Evolutionary conservation across 2,888 invertebrate species (phyloP), one percentile per base, ranked within the genome.

Genomic region (Anodontia alba): DNA sequence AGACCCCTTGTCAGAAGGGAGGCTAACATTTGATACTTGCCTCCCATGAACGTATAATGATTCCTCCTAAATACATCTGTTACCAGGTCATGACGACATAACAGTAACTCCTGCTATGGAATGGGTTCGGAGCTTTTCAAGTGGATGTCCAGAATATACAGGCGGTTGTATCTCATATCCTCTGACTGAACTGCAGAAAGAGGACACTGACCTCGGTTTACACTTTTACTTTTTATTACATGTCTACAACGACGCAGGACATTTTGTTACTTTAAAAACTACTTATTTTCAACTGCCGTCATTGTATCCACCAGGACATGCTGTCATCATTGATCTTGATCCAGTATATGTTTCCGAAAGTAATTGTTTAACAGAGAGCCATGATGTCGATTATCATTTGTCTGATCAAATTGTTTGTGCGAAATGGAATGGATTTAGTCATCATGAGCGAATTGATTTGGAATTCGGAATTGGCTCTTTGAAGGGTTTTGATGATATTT

Each of bases 201-300:
- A 76, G 12, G 78, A 84, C 31, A 74, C 67, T 15, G 78, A 80
- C 5, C 15, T 42, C 12, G 75, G 73, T 2, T 36, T 74, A 1
- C 33, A 46, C 1, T 86, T 79, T 49, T 73, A 38, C 26, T 46
- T 79, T 31, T 42, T 49, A 54, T 15, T 86, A 10, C 66, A 75
- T 31, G 77, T 79, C 10, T 83, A 74, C 68, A 83, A 86, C 74
- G 80, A 71, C 31, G 86, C 79, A 15, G 83, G 83, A 12, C 78
- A 76, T 46, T 73, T 46, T 38, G 49, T 71, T 8, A 70, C 70
- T n/a, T 54, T 78, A 0, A 67, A 51, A 31, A 72, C 82, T 7
- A 66, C 76, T 15, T 33, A 20, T 15, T 82, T 87, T 57, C 29
- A 17, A 0, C 42, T 87, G 3, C 87, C 87, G 12, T 87, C 87